These are phyloP conservation scores for Rosalia funebris DNA, from an alignment of 2,888 invertebrate species.

Conservation along the genomic window DNA sequence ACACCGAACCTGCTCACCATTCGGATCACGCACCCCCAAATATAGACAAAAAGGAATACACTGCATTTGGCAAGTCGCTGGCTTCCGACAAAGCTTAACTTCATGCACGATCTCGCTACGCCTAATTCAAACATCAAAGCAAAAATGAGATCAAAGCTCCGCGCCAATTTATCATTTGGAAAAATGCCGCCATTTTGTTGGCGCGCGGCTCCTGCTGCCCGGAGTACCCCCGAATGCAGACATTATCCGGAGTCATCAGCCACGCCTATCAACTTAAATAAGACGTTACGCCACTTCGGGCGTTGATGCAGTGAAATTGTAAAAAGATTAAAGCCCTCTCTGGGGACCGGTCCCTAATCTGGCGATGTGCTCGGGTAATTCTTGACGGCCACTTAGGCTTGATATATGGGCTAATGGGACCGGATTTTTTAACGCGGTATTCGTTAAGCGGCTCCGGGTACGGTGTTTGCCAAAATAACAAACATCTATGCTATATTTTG, in stretches of 20 bases:
- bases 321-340: constrained; percentile 23
- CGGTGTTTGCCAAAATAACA: too few species aligned
- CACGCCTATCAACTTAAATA: constrained; percentile 25
- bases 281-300: constrained; percentile 21
- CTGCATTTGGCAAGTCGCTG: too few species aligned
- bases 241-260: constrained; percentile 25
- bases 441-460: too few species aligned
- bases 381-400: constrained; percentile 8
- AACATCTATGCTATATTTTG: too few species aligned
- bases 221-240: constrained; percentile 6
- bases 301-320: constrained; percentile 21
- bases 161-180: constrained; percentile 16
- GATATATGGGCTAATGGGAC: constrained; percentile 4
- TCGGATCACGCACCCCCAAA: too few species aligned
- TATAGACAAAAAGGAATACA: too few species aligned
- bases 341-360: constrained; percentile 4
- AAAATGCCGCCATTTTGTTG: constrained; percentile 14
- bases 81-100: background rate
- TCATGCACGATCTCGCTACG: background rate
- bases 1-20: too few species aligned
- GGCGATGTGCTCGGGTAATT: constrained; percentile 9
- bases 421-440: too few species aligned
- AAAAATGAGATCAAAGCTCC: constrained; percentile 12
- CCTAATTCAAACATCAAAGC: constrained; percentile 3
- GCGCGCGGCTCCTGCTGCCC: background rate